Evolutionary conservation across 1,140 invertebrate genomes (phyloP).

Genomic region (Drosophila asahinai): DNA sequence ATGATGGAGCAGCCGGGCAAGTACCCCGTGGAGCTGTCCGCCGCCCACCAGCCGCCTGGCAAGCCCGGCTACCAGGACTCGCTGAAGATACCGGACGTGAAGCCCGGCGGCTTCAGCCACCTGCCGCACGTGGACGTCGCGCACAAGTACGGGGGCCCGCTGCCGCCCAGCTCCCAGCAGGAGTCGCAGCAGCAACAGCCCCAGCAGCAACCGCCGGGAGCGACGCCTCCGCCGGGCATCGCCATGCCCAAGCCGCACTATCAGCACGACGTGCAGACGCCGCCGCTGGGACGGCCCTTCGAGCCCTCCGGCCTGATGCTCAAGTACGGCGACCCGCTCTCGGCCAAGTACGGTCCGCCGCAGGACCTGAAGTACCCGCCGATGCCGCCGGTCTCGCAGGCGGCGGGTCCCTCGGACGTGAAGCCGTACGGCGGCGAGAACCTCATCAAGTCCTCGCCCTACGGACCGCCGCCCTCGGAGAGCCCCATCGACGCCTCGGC

Average conservation of each 20-base stretch:
- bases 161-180: slow-evolving; percentile 36
- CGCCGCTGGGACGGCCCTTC: slow-evolving; percentile 76
- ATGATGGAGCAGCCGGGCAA: slow-evolving; percentile 80
- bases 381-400: slow-evolving; percentile 67
- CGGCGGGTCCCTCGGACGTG: slow-evolving; percentile 46
- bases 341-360: slow-evolving; percentile 71
- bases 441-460: slow-evolving; percentile 81
- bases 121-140: slow-evolving; percentile 65
- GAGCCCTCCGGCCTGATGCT: slow-evolving; percentile 79
- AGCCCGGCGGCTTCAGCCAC: slow-evolving; percentile 67
- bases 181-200: slow-evolving; percentile 43
- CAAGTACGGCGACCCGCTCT: slow-evolving; percentile 83
- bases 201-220: slow-evolving; percentile 72
- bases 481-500: slow-evolving; percentile 82
- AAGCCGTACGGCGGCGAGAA: slow-evolving; percentile 78
- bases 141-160: slow-evolving; percentile 58
- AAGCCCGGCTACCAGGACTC: slow-evolving; percentile 71
- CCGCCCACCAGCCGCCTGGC: slow-evolving; percentile 39
- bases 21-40: slow-evolving; percentile 66
- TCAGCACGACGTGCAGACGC: slow-evolving; percentile 80
- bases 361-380: slow-evolving; percentile 84
- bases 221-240: slow-evolving; percentile 72
- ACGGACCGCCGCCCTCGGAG: slow-evolving; percentile 69
- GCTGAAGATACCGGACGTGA: slow-evolving; percentile 79
- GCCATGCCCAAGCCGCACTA: slow-evolving; percentile 84